A percentile compares a stretch with the other conserved stretches of the same genome.
Evolutionary conservation across 1,140 invertebrate genomes (phyloP).

Genomic region (Pantala flavescens): DNA sequence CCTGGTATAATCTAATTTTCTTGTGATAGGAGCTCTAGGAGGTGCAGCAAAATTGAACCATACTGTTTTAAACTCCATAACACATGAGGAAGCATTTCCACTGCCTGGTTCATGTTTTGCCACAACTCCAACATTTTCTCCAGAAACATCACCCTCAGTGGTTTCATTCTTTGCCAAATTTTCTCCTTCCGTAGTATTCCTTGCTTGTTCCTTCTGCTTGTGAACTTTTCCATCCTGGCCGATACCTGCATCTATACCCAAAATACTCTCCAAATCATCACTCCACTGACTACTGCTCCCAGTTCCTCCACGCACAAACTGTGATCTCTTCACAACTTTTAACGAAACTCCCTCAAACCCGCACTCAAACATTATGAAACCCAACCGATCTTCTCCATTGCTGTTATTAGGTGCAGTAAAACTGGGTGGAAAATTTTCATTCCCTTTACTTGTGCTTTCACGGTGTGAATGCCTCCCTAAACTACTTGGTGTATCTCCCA

Average conservation of each 20-base stretch:
- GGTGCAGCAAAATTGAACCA: conserved; percentile 98
- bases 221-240: conserved; percentile 26
- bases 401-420: conserved; percentile 11
- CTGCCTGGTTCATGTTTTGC: conserved; percentile 14
- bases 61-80: conserved; percentile 77
- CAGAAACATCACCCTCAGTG: not conserved
- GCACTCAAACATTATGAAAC: conserved; percentile 96
- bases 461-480: not conserved
- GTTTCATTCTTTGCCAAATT: not conserved
- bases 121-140: not conserved
- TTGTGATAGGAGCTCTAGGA: conserved; percentile 82
- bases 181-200: not conserved
- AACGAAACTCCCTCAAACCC: conserved; percentile 82
- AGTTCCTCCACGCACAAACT: conserved; percentile 60
- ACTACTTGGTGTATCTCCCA: conserved; percentile 19
- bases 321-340: conserved; percentile 59
- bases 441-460: conserved; percentile 17
- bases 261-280: conserved; percentile 9
- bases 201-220: not conserved
- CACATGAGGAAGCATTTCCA: conserved; percentile 63
- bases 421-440: conserved; percentile 15
- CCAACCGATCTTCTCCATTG: conserved; percentile 55
- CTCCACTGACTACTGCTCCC: conserved; percentile 27
- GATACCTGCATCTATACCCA: conserved; percentile 16
- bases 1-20: conserved; percentile 90